Conservation (phyloP, 2,888 invertebrate genomes). For the Protula sp. region DNA sequence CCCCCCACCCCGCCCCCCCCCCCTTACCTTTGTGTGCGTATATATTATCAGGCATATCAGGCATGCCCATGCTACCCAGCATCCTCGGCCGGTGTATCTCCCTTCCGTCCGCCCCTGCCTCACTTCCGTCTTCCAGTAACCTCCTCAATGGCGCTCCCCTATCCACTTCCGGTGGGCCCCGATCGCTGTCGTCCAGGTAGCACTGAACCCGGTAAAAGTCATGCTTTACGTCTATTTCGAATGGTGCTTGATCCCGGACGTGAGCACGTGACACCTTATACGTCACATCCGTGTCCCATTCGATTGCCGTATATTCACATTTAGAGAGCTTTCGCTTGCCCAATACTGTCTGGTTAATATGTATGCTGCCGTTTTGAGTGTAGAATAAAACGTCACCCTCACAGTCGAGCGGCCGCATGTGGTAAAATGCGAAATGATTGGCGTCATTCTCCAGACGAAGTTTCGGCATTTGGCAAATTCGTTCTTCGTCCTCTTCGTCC, state of each 20-base stretch:
- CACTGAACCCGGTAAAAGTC: conserved; percentile 37
- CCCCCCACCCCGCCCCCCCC: too few relatives aligned
- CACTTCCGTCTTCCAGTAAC: neutral
- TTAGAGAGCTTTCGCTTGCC: conserved; percentile 17
- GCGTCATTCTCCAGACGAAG: conserved; percentile 6
- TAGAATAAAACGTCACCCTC: neutral
- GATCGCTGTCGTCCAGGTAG: conserved; percentile 11
- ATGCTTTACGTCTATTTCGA: conserved; percentile 28
- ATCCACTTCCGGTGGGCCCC: too few relatives aligned
- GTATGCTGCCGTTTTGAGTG: neutral
- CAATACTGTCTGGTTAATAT: neutral
- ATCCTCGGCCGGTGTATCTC: neutral
- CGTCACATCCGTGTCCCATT: conserved; percentile 27
- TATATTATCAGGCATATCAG: conserved; percentile 1
- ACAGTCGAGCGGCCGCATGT: conserved; percentile 2
- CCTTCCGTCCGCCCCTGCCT: neutral
- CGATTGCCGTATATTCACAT: conserved; percentile 31
- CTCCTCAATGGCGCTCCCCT: neutral
- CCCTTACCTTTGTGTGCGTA: too few relatives aligned
- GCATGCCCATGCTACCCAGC: conserved; percentile 5
- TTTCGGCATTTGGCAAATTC: conserved; percentile 5
- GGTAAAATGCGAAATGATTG: conserved; percentile 7
- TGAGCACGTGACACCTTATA: conserved; percentile 26
- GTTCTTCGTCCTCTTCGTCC: too few relatives aligned
- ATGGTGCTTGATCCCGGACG: conserved; percentile 23